Evolutionary conservation across 2,888 invertebrate genomes (phyloP).

Genomic region (Holacanthella duospinosa): DNA sequence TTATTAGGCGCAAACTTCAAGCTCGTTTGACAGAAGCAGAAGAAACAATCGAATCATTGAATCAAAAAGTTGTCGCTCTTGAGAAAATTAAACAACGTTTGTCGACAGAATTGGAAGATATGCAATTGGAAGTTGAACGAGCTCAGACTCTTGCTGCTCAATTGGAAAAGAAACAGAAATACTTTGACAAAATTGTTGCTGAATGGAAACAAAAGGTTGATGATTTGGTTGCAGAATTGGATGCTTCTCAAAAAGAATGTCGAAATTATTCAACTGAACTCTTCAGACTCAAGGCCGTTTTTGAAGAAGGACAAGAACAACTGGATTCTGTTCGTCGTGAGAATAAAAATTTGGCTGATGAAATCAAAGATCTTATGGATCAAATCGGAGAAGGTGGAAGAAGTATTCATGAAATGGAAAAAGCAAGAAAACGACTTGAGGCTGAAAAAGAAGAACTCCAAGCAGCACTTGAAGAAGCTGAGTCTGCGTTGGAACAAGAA

Average conservation of each 20-base stretch:
- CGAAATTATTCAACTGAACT: constrained; percentile 98
- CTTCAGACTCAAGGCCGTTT: constrained; percentile 94
- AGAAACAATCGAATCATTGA: constrained; percentile 93
- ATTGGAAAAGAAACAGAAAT: constrained; percentile 99
- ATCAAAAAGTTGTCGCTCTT: constrained; percentile 90
- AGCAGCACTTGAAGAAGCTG: constrained; percentile 97
- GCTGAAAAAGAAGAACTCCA: constrained; percentile 99
- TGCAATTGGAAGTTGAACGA: constrained; percentile 94
- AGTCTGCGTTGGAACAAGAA: constrained; percentile 97
- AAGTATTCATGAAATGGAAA: constrained; percentile 91
- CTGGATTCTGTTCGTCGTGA: constrained; percentile 96
- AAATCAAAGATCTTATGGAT: constrained; percentile 60
- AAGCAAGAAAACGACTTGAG: constrained; percentile 95
- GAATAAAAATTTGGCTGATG: constrained; percentile 99
- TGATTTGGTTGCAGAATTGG: constrained; percentile 92
- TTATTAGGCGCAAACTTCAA: constrained; percentile 69
- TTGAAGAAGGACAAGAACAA: constrained; percentile 95
- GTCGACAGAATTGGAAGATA: constrained; percentile 93
- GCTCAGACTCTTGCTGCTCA: constrained; percentile 91
- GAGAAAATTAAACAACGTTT: constrained; percentile 98
- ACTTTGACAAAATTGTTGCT: constrained; percentile 98
- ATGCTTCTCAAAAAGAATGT: constrained; percentile 98
- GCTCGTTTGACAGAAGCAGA: constrained; percentile 95
- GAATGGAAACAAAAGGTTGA: constrained; percentile 99
- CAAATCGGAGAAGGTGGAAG: constrained; percentile 99